A percentile compares a stretch with the other conserved stretches of the same genome.
phyloP scores from a whole-genome alignment of 2,797 vertebrate species.

The Tympanoctomys barrerae region DNA sequence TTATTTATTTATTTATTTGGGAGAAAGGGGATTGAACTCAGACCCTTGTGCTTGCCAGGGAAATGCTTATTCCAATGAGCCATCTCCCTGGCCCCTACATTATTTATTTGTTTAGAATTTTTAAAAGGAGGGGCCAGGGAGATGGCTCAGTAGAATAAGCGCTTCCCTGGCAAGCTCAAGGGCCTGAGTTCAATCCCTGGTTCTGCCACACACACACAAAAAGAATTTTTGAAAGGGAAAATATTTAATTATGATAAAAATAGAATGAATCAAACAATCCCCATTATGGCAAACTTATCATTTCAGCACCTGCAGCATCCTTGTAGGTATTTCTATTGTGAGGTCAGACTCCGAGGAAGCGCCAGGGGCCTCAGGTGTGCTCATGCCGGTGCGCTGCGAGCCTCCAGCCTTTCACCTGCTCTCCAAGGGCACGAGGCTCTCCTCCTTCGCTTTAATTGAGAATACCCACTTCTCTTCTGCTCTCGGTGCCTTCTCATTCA shows the following conservation, averaged over 20 bases:
- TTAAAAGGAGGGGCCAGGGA: no score
- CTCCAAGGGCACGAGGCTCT: background rate
- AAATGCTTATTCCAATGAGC: no score
- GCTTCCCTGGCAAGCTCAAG: no score
- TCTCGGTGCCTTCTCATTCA: background rate
- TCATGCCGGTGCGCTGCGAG: background rate
- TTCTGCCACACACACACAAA: no score
- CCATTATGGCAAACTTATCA: background rate
- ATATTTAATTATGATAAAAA: conserved; percentile 16
- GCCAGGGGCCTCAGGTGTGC: background rate
- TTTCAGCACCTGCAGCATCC: background rate
- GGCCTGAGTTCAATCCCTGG: no score
- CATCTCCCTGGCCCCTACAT: no score
- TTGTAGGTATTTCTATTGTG: background rate
- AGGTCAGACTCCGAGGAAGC: background rate
- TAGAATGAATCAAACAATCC: background rate
- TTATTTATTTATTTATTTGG: background rate
- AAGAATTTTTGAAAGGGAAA: conserved; percentile 25
- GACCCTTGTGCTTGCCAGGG: no score
- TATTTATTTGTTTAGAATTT: background rate
- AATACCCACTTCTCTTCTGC: background rate
- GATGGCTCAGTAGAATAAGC: no score
- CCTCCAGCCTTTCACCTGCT: background rate
- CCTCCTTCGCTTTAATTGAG: background rate
- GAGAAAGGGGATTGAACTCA: no score